Percentiles rank a stretch among this genome's conserved stretches.
phyloP scores from a whole-genome alignment of 2,113 vertebrate genomes.

The Spermophilus dauricus region DNA sequence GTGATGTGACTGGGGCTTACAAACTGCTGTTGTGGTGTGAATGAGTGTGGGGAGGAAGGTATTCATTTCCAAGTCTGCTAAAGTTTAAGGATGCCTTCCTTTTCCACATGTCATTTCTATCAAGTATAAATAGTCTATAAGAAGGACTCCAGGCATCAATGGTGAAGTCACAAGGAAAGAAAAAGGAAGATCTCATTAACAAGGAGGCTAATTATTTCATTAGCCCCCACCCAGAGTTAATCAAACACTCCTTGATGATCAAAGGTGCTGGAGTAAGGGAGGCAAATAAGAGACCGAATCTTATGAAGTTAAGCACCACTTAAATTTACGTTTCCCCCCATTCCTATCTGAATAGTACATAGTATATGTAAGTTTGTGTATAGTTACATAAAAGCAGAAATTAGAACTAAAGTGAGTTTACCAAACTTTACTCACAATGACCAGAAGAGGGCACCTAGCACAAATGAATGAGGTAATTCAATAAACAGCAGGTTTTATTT shows the following conservation, averaged over 20 bases:
- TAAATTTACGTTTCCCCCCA: not conserved
- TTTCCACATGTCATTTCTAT: not conserved
- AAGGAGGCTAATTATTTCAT: not conserved
- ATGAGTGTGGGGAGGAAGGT: too few relatives aligned
- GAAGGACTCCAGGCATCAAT: not conserved
- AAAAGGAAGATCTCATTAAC: not conserved
- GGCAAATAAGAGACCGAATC: not conserved
- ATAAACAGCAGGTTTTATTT: not conserved
- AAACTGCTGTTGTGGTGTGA: too few relatives aligned
- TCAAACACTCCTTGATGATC: not conserved
- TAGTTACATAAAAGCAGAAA: not conserved
- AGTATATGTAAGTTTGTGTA: not conserved
- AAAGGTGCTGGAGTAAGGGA: not conserved
- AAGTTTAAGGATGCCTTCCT: not conserved
- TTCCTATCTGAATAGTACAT: not conserved
- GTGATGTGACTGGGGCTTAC: not conserved
- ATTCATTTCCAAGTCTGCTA: not conserved
- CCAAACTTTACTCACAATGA: conserved; percentile 76
- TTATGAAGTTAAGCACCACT: not conserved
- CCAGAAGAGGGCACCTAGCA: conserved; percentile 90
- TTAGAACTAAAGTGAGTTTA: not conserved
- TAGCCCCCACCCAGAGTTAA: not conserved
- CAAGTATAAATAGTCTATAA: not conserved
- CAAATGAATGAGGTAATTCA: conserved; percentile 78
- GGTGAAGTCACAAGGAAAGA: not conserved